Conservation (phyloP, 2,888 invertebrate species). For the Lycaena phlaeas region DNA sequence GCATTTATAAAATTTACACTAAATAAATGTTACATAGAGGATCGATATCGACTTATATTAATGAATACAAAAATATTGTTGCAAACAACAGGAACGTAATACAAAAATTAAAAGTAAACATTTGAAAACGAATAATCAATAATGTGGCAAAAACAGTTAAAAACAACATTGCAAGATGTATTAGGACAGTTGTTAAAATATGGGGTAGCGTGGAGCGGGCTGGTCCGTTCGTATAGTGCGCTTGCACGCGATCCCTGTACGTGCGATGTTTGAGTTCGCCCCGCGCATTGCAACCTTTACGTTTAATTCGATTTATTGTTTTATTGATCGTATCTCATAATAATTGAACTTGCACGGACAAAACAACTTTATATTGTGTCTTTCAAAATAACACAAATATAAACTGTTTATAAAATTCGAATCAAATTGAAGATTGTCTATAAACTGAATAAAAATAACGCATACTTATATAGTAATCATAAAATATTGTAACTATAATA, state of each 20-base stretch:
- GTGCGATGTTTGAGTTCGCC: conserved; percentile 36
- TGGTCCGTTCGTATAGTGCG: conserved; percentile 54
- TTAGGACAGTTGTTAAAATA: conserved; percentile 74
- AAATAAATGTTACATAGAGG: no score
- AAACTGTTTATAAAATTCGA: no score
- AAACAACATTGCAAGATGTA: conserved; percentile 73
- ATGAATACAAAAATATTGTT: conserved; percentile 16
- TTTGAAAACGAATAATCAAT: conserved; percentile 59
- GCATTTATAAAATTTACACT: conserved; percentile 27
- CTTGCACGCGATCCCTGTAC: conserved; percentile 64
- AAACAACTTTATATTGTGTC: no score
- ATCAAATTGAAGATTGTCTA: no score
- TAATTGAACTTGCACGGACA: no score
- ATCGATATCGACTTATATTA: no score
- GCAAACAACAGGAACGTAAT: conserved; percentile 35
- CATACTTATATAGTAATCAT: no score
- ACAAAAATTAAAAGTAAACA: conserved; percentile 69
- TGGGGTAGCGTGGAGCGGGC: conserved; percentile 61
- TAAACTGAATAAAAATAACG: no score
- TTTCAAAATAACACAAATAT: no score
- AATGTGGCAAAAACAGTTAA: conserved; percentile 68
- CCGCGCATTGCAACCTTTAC: conserved; percentile 19
- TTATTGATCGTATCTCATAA: conserved; percentile 18
- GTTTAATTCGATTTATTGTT: conserved; percentile 18
- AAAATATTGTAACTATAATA: no score